Base-by-base conservation (phyloP, 2,888 invertebrate species). In the Sinohyriopsis cumingii region DNA sequence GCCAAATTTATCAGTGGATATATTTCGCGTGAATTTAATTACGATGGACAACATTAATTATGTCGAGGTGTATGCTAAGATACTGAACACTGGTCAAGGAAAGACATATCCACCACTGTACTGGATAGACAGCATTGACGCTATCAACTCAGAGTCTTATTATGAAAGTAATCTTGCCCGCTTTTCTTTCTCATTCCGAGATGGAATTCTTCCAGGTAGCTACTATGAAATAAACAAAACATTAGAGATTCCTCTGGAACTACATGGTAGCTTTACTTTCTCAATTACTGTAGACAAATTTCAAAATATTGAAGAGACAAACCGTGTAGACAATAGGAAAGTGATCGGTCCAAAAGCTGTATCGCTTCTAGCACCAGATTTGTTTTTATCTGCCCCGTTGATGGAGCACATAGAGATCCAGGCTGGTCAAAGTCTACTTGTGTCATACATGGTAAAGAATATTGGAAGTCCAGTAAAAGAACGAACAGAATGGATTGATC, bases 381-480 rank as follows among this genome's bases (percentile, higher is more conserved):
- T 68, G 12, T 22, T n/a, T 5, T 22, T 68, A 56, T 4, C 20
- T n/a, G 19, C 20, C 4, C 25, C 55, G 6, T 3, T 22, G 0
- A 24, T 56, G 5, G 22, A 24, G 3, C 24, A n/a, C 45, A 15
- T 45, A 33, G 53, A 9, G 5, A 28, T 68, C 19, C 57, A 53
- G 12, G 63, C 63, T 24, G 68, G 68, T 18, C 22, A 22, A 18
- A 5, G 7, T 55, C 15, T 55, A 1, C 15, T 24, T 7, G 24
- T 68, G 56, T 22, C 55, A 33, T 63, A 53, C 55, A 55, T 9
- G 15, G 72, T 75, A 20, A 61, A 59, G 4, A 75, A 75, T 55
- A 28, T 66, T 55, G 75, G 71, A 24, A 68, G 65, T 18, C 59
- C 70, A 0, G 68, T 75, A 59, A 62, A 57, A 18, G 28, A n/a